Conservation (phyloP, 2,888 invertebrate species). For the Teleiodes luculella region DNA sequence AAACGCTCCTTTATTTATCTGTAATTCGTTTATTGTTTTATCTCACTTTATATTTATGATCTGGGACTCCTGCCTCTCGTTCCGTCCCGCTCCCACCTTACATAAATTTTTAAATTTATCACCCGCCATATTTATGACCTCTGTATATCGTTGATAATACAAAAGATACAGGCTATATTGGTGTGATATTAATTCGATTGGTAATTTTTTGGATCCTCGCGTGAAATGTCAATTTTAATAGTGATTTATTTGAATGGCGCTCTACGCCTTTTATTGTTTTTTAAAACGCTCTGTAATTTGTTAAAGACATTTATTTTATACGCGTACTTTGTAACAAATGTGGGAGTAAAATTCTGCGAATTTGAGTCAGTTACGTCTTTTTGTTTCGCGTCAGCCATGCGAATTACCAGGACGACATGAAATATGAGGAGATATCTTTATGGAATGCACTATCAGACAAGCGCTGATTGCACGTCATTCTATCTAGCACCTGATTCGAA, state of each 20-base stretch:
- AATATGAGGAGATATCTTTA: background rate
- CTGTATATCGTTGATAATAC: slow-evolving; percentile 63
- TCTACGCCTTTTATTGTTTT: slow-evolving; percentile 36
- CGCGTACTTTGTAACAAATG: slow-evolving; percentile 17
- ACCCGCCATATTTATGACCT: slow-evolving; percentile 54
- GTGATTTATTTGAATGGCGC: slow-evolving; percentile 57
- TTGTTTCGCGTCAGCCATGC: slow-evolving; percentile 2
- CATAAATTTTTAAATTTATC: slow-evolving; percentile 74
- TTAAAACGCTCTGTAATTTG: slow-evolving; percentile 35
- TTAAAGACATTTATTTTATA: slow-evolving; percentile 28
- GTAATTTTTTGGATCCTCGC: slow-evolving; percentile 49
- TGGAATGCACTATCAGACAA: background rate
- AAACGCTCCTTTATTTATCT: slow-evolving; percentile 75
- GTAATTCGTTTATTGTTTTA: slow-evolving; percentile 79
- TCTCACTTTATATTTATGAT: slow-evolving; percentile 72
- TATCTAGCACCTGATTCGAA: slow-evolving; percentile 10
- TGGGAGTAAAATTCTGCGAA: slow-evolving; percentile 8
- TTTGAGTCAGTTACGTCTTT: slow-evolving; percentile 8
- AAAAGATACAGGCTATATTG: slow-evolving; percentile 48
- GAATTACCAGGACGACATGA: slow-evolving; percentile 16
- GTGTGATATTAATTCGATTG: slow-evolving; percentile 63
- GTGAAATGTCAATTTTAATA: slow-evolving; percentile 72
- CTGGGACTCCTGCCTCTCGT: slow-evolving; percentile 42
- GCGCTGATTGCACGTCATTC: too few species aligned
- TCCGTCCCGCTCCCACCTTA: slow-evolving; percentile 46